phyloP scores from a whole-genome alignment of 1,140 invertebrate genomes.

The Papilio xuthus region DNA sequence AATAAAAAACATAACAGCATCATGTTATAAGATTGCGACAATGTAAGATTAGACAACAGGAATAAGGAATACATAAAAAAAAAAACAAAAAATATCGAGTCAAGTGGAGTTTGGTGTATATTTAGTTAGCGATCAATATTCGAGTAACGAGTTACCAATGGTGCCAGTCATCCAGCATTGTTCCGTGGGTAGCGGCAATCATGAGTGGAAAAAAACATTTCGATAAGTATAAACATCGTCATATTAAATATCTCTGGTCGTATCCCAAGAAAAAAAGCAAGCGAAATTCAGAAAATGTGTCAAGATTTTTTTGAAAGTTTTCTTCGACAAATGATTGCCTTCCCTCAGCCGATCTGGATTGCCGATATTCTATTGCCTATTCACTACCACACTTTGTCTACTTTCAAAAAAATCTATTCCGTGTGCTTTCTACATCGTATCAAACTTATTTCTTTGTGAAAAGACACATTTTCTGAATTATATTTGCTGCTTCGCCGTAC shows the following conservation, averaged over 20 bases:
- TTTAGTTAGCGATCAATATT: slow-evolving; percentile 47
- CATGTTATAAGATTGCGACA: background rate
- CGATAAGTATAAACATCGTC: slow-evolving; percentile 68
- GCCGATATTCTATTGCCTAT: slow-evolving; percentile 60
- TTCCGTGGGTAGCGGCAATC: slow-evolving; percentile 82
- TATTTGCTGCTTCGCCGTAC: slow-evolving; percentile 64
- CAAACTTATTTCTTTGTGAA: slow-evolving; percentile 86
- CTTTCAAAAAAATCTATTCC: slow-evolving; percentile 82
- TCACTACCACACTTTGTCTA: slow-evolving; percentile 74
- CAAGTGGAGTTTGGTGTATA: slow-evolving; percentile 66
- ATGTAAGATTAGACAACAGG: background rate
- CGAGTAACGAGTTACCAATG: slow-evolving; percentile 70
- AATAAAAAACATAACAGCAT: no score
- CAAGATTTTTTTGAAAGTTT: slow-evolving; percentile 81
- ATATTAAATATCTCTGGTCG: slow-evolving; percentile 47
- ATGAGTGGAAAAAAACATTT: slow-evolving; percentile 81
- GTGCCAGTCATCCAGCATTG: slow-evolving; percentile 76
- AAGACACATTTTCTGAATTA: slow-evolving; percentile 93
- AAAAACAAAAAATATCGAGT: slow-evolving; percentile 47
- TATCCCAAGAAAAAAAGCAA: slow-evolving; percentile 59
- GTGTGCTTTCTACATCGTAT: slow-evolving; percentile 60
- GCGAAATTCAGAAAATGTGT: slow-evolving; percentile 80
- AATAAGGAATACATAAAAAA: slow-evolving; percentile 5
- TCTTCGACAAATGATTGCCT: slow-evolving; percentile 80
- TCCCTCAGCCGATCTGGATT: slow-evolving; percentile 57